Evolutionary conservation across 1,140 invertebrate genomes (phyloP).

Genomic region (Trachymyrmex cornetzi): DNA sequence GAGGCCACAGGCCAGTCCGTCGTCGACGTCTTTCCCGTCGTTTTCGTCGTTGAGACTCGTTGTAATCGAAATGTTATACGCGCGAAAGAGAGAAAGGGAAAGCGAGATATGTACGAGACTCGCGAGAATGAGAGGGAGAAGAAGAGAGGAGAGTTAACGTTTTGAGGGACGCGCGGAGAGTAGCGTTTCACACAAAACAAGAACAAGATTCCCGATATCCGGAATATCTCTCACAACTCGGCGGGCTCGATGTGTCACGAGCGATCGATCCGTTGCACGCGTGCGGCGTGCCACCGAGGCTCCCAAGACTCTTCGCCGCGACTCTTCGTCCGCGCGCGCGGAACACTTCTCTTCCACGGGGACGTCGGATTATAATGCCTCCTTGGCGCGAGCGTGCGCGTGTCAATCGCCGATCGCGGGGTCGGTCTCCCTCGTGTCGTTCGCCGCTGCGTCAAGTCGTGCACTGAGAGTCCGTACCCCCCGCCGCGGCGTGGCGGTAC

Average conservation of each 20-base stretch:
- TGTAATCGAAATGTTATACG: neutral
- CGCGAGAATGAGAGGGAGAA: neutral
- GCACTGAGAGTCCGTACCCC: constrained; percentile 39
- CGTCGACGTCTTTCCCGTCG: neutral
- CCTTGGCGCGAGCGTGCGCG: neutral
- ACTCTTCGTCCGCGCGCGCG: constrained; percentile 43
- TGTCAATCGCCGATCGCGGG: constrained; percentile 2
- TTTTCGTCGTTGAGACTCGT: neutral
- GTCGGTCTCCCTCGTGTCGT: constrained; percentile 13
- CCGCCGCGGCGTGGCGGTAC: constrained; percentile 44
- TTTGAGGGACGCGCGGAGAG: too few relatives aligned
- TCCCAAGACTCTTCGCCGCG: constrained; percentile 13
- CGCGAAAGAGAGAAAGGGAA: neutral
- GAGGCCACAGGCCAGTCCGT: constrained; percentile 13
- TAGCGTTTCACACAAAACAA: constrained; percentile 41
- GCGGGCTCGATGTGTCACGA: constrained; percentile 63
- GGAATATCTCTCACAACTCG: constrained; percentile 65
- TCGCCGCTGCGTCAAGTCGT: constrained; percentile 43
- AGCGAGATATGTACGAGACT: neutral
- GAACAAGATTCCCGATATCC: constrained; percentile 54
- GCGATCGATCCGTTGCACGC: constrained; percentile 69
- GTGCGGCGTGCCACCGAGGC: constrained; percentile 65
- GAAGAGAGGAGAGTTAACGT: neutral
- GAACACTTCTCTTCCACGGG: constrained; percentile 50
- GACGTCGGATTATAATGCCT: neutral